Conservation (phyloP, 1,140 invertebrate species). For the Gryon sp. region DNA sequence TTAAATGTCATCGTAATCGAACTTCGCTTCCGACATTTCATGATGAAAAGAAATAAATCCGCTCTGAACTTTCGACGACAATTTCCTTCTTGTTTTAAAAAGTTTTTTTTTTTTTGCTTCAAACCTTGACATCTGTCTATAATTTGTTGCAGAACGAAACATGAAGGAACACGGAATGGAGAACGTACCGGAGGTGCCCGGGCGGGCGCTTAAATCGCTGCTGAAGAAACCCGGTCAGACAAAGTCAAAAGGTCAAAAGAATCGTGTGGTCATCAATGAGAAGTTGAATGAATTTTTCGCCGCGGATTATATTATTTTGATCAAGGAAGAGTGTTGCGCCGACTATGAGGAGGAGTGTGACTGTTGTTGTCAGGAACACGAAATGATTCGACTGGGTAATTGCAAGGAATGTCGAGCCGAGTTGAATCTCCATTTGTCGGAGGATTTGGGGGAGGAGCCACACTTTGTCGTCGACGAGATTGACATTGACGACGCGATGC, state of each 20-base stretch:
- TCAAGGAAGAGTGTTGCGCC: conserved; percentile 89
- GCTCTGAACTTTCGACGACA: too few species aligned
- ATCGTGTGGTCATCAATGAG: conserved; percentile 91
- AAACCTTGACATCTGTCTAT: neutral
- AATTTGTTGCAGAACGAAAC: conserved; percentile 37
- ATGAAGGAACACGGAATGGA: conserved; percentile 76
- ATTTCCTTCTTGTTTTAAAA: too few species aligned
- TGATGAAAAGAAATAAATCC: too few species aligned
- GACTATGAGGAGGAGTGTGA: conserved; percentile 86
- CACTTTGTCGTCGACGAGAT: conserved; percentile 56
- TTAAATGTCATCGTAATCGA: too few species aligned
- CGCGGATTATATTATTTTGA: conserved; percentile 92
- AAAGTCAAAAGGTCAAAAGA: conserved; percentile 79
- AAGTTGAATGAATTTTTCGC: conserved; percentile 92
- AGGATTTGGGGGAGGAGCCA: too few species aligned
- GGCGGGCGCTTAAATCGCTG: conserved; percentile 80
- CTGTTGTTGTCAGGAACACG: conserved; percentile 87
- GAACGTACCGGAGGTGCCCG: conserved; percentile 75
- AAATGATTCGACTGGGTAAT: conserved; percentile 83
- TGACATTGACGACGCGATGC: conserved; percentile 73
- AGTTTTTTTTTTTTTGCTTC: neutral
- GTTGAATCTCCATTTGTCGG: conserved; percentile 72
- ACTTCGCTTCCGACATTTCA: too few species aligned
- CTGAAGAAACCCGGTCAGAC: conserved; percentile 81
- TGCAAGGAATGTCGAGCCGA: conserved; percentile 79